phyloP scores from a whole-genome alignment of 2,797 vertebrate genomes.

The Cryptoprocta ferox region DNA sequence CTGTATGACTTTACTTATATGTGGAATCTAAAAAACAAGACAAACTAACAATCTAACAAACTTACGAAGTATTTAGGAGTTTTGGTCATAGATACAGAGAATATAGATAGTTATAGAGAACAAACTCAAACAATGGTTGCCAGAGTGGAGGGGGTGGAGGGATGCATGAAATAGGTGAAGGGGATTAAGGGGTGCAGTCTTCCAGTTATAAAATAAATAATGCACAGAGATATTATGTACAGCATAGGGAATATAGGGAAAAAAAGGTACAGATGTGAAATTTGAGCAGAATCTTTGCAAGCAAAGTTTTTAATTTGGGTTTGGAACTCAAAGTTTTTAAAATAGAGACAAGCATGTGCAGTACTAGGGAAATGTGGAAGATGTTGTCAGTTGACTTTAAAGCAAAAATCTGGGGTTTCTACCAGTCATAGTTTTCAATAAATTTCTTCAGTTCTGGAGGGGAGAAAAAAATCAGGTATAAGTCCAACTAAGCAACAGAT shows the following conservation, averaged over 20 bases:
- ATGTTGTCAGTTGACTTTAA: slow-evolving; percentile 73
- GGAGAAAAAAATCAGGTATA: not conserved
- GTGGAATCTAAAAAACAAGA: not conserved
- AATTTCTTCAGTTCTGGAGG: slow-evolving; percentile 77
- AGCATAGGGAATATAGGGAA: not conserved
- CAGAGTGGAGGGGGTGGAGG: not conserved
- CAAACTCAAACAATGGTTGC: not conserved
- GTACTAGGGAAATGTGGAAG: slow-evolving; percentile 58
- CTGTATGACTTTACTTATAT: not conserved
- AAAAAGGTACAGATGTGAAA: not conserved
- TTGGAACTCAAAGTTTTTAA: slow-evolving; percentile 46
- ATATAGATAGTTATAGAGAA: not conserved
- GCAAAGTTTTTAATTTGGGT: slow-evolving; percentile 67
- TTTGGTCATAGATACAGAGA: not conserved
- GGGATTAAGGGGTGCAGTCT: not conserved
- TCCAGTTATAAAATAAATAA: not conserved
- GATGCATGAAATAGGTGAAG: not conserved
- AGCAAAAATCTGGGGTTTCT: slow-evolving; percentile 78
- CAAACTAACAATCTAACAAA: not conserved
- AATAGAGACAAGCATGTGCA: slow-evolving; percentile 30
- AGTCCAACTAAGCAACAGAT: not conserved
- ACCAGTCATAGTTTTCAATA: slow-evolving; percentile 80
- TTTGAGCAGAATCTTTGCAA: not conserved
- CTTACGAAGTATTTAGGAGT: not conserved
- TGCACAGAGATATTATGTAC: not conserved